Percentiles rank a stretch among this genome's conserved stretches.
Evolutionary conservation across 35 echinoderm and acorn worm genomes (phyloP).

Genomic region (Heliocidaris tuberculata): DNA sequence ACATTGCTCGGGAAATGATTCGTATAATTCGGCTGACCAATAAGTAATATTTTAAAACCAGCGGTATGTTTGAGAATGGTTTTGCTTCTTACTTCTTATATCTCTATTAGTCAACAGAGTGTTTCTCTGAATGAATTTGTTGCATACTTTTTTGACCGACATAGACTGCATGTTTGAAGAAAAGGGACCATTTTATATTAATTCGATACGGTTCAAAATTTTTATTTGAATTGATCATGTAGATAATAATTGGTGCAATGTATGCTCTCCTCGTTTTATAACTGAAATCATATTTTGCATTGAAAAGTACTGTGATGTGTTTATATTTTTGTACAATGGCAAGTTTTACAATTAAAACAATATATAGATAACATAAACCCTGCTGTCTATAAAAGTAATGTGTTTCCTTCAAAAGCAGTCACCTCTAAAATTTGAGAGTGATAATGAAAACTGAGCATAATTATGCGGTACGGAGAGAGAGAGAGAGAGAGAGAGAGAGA

Average conservation of each 20-base stretch:
- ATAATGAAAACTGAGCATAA: no score
- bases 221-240: not conserved
- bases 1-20: no score
- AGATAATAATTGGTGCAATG: not conserved
- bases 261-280: not conserved
- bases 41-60: no score
- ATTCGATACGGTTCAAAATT: not conserved
- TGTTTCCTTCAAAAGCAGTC: no score
- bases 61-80: no score
- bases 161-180: not conserved
- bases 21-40: no score
- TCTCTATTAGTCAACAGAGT: no score
- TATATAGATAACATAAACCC: not conserved
- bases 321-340: not conserved
- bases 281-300: not conserved
- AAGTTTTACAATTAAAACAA: not conserved
- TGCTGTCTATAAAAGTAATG: no score
- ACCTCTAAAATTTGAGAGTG: no score
- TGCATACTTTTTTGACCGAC: no score
- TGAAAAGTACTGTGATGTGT: not conserved
- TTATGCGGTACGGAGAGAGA: not conserved
- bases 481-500: not conserved
- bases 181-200: not conserved
- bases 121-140: no score
- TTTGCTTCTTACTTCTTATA: no score